Conservation (phyloP, 2,888 invertebrate species). For the Philaethria dido region DNA sequence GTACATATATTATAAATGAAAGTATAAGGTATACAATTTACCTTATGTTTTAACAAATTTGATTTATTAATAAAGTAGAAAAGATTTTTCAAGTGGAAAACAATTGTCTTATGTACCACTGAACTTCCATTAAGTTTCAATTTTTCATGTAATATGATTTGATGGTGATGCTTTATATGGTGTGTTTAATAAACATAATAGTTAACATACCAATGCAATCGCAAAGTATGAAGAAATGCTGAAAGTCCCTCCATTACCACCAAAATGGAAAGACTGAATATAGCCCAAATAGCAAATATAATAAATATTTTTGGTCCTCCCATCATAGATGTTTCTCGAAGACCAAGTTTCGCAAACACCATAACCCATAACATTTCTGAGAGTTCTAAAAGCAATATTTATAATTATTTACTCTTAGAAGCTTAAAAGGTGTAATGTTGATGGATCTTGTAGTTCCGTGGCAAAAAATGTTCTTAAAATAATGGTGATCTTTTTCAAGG, state of each 20-base stretch:
- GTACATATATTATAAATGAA: too few species aligned
- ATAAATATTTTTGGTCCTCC: slow-evolving; percentile 82
- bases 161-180: too few species aligned
- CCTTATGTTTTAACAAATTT: too few species aligned
- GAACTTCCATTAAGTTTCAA: background rate
- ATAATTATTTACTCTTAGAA: too few species aligned
- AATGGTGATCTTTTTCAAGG: too few species aligned
- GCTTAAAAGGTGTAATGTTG: too few species aligned
- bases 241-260: slow-evolving; percentile 96
- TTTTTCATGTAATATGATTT: background rate
- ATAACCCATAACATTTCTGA: slow-evolving; percentile 91
- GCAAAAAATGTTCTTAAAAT: too few species aligned
- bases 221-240: slow-evolving; percentile 94
- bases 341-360: slow-evolving; percentile 84
- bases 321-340: slow-evolving; percentile 50
- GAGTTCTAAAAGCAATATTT: slow-evolving; percentile 82
- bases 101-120: background rate
- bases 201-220: slow-evolving; percentile 90
- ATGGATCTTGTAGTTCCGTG: too few species aligned
- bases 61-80: too few species aligned
- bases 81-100: too few species aligned
- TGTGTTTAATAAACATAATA: background rate
- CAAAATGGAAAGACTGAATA: slow-evolving; percentile 90
- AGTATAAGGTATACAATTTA: too few species aligned
- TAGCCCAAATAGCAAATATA: slow-evolving; percentile 89